Evolutionary conservation across 2,113 vertebrate genomes (phyloP).

Genomic region (Ciconia maguari): DNA sequence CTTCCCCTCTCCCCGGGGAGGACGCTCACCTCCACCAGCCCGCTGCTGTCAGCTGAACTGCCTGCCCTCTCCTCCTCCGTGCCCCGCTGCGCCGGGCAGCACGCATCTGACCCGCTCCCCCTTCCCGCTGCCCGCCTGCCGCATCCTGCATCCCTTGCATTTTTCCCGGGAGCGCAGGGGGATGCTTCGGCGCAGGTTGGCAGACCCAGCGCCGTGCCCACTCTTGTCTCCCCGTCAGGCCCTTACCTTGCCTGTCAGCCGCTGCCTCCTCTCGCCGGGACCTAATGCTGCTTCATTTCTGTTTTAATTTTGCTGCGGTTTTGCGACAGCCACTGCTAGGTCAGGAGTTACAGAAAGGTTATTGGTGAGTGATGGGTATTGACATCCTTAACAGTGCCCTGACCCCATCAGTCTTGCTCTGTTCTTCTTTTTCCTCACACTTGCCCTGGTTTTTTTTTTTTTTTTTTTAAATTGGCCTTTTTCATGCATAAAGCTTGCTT

Average conservation of each 20-base stretch:
- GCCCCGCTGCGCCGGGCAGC: not conserved
- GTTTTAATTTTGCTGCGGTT: constrained; percentile 49
- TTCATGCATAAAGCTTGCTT: constrained; percentile 45
- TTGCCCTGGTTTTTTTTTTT: constrained; percentile 23
- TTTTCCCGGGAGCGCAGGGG: not conserved
- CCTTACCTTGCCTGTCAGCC: constrained; percentile 27
- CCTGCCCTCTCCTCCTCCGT: rapidly evolving
- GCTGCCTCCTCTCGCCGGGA: constrained; percentile 1
- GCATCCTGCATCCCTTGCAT: not conserved
- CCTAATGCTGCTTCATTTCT: constrained; percentile 15
- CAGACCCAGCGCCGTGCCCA: not conserved
- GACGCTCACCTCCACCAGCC: not conserved
- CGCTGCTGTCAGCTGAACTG: not conserved
- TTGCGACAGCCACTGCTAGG: constrained; percentile 2
- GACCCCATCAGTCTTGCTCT: constrained; percentile 56
- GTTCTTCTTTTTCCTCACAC: constrained; percentile 53
- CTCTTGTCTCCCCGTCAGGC: not conserved
- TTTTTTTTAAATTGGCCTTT: constrained; percentile 30
- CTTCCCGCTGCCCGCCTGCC: not conserved
- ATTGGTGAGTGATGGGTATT: constrained; percentile 63
- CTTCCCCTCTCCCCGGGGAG: not conserved
- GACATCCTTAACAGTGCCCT: constrained; percentile 42
- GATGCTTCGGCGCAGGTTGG: not conserved
- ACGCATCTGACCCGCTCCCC: not conserved
- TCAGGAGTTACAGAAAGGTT: constrained; percentile 57